Evolutionary conservation across 1,140 invertebrate species (phyloP).

Genomic region (Paralvinella palmiformis): DNA sequence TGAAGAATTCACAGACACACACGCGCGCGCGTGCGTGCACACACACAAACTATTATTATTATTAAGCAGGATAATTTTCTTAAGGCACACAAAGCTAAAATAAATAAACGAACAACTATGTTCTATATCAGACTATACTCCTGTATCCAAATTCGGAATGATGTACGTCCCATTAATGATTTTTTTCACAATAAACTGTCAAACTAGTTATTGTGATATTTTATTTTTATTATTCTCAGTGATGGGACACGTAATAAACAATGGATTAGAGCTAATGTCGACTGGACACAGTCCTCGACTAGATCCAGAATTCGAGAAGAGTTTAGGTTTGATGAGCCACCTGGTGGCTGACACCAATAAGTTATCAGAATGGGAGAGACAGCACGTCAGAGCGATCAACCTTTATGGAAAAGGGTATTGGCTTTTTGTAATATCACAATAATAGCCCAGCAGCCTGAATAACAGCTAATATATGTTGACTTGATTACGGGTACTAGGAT

Average conservation of each 20-base stretch:
- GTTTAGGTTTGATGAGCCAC: no score
- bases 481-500: no score
- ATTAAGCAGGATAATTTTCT: no score
- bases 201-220: neutral
- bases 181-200: neutral
- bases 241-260: constrained; percentile 51
- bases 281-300: constrained; percentile 40
- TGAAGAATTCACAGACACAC: no score
- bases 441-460: no score
- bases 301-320: constrained; percentile 36
- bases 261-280: constrained; percentile 52
- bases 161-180: neutral
- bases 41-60: no score
- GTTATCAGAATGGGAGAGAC: constrained; percentile 44
- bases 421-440: no score
- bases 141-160: neutral
- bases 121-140: neutral
- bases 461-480: no score
- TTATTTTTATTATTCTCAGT: constrained; percentile 36
- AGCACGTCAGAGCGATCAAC: constrained; percentile 52
- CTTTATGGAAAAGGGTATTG: constrained; percentile 51
- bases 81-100: no score
- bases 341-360: constrained; percentile 31
- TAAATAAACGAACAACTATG: no score
- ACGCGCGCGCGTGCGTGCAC: no score